A percentile compares a stretch with the other conserved stretches of the same genome.
Conservation (phyloP, 1,140 invertebrate genomes). For the Platyscapa corneri region DNA sequence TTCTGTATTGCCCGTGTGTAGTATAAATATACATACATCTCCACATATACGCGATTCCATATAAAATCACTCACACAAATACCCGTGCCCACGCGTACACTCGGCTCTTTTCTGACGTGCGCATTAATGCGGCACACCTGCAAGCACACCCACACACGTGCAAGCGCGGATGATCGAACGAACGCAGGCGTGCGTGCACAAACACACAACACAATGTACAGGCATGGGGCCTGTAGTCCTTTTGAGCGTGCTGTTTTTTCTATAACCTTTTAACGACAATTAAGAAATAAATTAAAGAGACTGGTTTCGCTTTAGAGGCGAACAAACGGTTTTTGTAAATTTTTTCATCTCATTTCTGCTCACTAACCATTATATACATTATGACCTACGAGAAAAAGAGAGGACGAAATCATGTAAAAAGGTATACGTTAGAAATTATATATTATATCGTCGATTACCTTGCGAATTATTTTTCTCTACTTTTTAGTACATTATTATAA, state of each 20-base stretch:
- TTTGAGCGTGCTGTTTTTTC: conserved; percentile 50
- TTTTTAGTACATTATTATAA: conserved; percentile 38
- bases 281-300: conserved; percentile 42
- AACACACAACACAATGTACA: conserved; percentile 22
- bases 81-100: not conserved
- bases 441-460: conserved; percentile 47
- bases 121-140: not conserved
- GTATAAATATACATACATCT: conserved; percentile 25
- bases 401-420: conserved; percentile 42
- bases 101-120: conserved; percentile 11
- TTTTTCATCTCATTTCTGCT: conserved; percentile 47
- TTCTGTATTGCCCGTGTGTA: conserved; percentile 42
- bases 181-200: not conserved
- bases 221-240: conserved; percentile 23
- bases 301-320: conserved; percentile 41
- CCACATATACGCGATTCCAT: not conserved
- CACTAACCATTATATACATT: conserved; percentile 44
- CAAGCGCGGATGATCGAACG: no score
- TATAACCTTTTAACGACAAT: conserved; percentile 48
- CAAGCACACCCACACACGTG: conserved; percentile 6
- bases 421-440: conserved; percentile 36
- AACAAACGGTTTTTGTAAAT: conserved; percentile 45
- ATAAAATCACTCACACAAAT: not conserved
- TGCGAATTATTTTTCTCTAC: conserved; percentile 46
- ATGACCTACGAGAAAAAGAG: conserved; percentile 14